phyloP scores from a whole-genome alignment of 2,888 invertebrate species.

The Cryptosula pallasiana region DNA sequence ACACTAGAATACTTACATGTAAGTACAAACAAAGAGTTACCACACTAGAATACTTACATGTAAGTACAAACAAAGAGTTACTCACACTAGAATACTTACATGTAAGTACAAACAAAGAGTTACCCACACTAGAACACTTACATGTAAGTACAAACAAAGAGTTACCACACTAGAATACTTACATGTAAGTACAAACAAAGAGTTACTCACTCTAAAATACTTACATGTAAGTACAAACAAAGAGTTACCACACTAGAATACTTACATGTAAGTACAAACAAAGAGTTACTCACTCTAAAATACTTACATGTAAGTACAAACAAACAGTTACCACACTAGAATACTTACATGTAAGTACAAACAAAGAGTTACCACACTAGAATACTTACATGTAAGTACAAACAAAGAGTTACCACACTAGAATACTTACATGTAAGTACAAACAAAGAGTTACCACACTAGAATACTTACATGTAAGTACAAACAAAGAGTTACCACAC shows the following conservation, averaged over 20 bases:
- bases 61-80: no score
- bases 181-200: no score
- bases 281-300: no score
- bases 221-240: neutral
- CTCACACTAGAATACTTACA: no score
- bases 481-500: neutral
- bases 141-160: neutral
- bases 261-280: neutral
- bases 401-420: no score
- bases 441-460: no score
- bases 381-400: neutral
- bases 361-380: neutral
- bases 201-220: no score
- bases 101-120: neutral
- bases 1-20: constrained; percentile 38
- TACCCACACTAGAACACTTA: neutral
- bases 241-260: neutral
- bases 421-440: no score
- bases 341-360: neutral
- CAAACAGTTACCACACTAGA: no score
- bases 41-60: constrained; percentile 37
- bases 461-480: neutral
- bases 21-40: no score
- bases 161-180: no score
- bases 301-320: no score